Base-by-base conservation (phyloP, 2,113 vertebrate genomes). In the Xiphophorus couchianus region DNA sequence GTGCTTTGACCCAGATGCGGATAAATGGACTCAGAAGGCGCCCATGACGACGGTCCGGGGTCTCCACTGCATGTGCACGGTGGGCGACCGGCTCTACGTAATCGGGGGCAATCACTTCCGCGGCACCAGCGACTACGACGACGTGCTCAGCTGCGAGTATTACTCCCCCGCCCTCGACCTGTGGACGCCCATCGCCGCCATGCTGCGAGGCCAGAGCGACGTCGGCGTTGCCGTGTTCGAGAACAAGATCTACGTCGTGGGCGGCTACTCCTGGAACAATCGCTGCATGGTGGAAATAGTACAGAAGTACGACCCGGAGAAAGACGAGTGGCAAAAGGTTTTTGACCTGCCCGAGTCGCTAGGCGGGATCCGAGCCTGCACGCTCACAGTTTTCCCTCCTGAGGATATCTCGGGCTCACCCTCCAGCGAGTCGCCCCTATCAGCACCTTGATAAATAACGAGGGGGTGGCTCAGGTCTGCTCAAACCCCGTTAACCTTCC, bases 231-330 rank as follows among this genome's bases (percentile, higher is more conserved):
- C 98, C 11, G 98, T 99, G 83, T 99, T 98, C 74, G 97, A 99
- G 93, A 98, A 96, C 85, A 98, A 98, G 92, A 99, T 99, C 92
- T 99, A 99, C 51, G 98, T 99, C 89, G 98, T 99, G 85, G 98
- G 98, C 73, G 98, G 98, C 44, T 99, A 99, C 93, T 99, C 98
- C 0, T 99, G 98, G 98, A 99, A 99, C 95, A 99, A 99, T 93
- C 97, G 98, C 35, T 99, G 98, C 86, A 99, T 99, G 98, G 98
- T 99, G 83, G 98, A 99, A 94, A 99, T 99, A 84, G 98, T 99
- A 79, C 98, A 99, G 94, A 98, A 98, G 84, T 99, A 99, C 7
- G 98, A 99, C 87, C 98, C 98, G 0, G 98, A 99, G 81, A 98
- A 97, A 87, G 97, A 99, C 84, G 97, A 99, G 89, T 99, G 98